These are phyloP conservation scores for Drosophila elegans DNA, from an alignment of 1,140 invertebrate species.

Conservation along the genomic window DNA sequence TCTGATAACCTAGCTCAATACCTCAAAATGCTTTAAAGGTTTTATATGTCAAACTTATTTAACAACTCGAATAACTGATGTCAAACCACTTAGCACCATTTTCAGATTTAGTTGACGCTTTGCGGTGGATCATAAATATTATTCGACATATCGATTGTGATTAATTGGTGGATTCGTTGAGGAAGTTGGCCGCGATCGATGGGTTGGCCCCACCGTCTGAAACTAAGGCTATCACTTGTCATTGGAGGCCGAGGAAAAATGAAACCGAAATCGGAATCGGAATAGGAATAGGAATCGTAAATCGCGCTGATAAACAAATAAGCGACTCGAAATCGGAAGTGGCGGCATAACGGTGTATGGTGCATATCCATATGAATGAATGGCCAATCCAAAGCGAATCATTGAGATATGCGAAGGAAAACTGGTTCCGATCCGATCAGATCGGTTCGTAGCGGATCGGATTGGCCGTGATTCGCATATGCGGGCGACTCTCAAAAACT, in stretches of 20 bases:
- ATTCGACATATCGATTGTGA: slow-evolving; percentile 8
- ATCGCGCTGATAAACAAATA: slow-evolving; percentile 36
- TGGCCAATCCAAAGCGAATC: slow-evolving; percentile 36
- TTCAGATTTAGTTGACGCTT: slow-evolving; percentile 15
- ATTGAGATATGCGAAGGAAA: slow-evolving; percentile 58
- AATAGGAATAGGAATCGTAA: slow-evolving; percentile 25
- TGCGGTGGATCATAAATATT: slow-evolving; percentile 8
- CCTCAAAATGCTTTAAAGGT: not conserved
- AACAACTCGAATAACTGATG: slow-evolving; percentile 10
- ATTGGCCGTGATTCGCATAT: slow-evolving; percentile 46
- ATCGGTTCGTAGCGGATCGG: not conserved
- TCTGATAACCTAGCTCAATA: not conserved
- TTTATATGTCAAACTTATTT: slow-evolving; percentile 22
- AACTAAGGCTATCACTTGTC: slow-evolving; percentile 47
- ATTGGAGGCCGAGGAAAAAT: slow-evolving; percentile 38
- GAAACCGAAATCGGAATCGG: slow-evolving; percentile 15
- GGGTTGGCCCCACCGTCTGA: slow-evolving; percentile 14
- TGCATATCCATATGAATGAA: slow-evolving; percentile 51
- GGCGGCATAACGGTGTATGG: slow-evolving; percentile 64
- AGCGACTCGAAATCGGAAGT: slow-evolving; percentile 59
- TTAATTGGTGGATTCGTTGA: slow-evolving; percentile 35
- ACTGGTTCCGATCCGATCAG: slow-evolving; percentile 56
- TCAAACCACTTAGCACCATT: slow-evolving; percentile 25
- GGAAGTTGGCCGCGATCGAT: slow-evolving; percentile 29
- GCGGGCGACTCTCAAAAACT: slow-evolving; percentile 64